Base-by-base conservation (phyloP, 92 coral and sea anemone species). In the Heliopora coerulea region DNA sequence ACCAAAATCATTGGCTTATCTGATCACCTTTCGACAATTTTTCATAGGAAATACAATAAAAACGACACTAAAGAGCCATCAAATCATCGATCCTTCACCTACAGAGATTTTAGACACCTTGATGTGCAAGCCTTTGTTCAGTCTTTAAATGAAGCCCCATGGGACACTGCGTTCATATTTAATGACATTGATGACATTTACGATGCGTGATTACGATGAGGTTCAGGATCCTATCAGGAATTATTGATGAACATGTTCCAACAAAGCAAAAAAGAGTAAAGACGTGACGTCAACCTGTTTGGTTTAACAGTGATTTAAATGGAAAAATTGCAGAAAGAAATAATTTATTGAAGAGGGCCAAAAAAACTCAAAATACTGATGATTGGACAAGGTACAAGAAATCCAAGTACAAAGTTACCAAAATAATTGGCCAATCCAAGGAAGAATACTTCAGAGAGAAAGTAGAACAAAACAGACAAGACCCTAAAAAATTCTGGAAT, bases 401-500 rank as follows among this genome's bases (percentile, higher is more conserved):
- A 13, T 26, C 30, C 2, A 57, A 67, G 42, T 3, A 40, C 30
- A 40, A 67, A 13, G 74, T 67, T 15, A 17, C 57, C 39, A 37
- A 37, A 4, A 4, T 37, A 11, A 37, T 37, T 11, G 11, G 11
- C 11, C 42, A 37, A 37, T 4, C 24, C 25, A 42, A 67, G 74
- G 33, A 48, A 24, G 24, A 52, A 32, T 12, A 67, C 17, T 48
- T 20, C 24, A 67, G 20, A 67, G 11, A 4, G 33, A 11, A 67
- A 17, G 41, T 25, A 27, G 17, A 31, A 26, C 8, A 68, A 44
- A 68, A 68, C 14, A 68, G 34, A 28, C 24, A 41, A 19, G 46
- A 68, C 15, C 75, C 37, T 0, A 48, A 30, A 68, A 68, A 44
- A 42, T 39, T 68, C 19, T 68, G 58, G 75, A 48, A 54, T 35